These are phyloP conservation scores for Notospermus geniculatus DNA, from an alignment of 1,140 invertebrate genomes.

Conservation along the genomic window DNA sequence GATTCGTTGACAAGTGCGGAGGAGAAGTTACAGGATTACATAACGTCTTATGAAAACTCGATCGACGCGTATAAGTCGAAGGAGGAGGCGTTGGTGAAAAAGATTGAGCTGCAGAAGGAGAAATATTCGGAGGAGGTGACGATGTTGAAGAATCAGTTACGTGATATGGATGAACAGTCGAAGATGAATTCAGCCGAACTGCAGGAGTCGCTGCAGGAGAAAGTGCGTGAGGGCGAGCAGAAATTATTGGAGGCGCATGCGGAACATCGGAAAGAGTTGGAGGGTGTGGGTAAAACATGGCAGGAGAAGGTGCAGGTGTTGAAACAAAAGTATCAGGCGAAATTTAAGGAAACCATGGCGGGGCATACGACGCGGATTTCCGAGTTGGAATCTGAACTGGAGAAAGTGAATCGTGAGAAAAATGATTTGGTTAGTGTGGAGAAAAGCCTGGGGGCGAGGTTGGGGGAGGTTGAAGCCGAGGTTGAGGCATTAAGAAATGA, in stretches of 20 bases:
- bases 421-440: constrained; percentile 5
- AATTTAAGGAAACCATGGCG: constrained; percentile 38
- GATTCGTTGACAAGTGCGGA: constrained; percentile 41
- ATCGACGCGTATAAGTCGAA: neutral
- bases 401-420: constrained; percentile 16
- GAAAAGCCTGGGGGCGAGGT: no score
- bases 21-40: constrained; percentile 41
- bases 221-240: constrained; percentile 34
- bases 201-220: constrained; percentile 27
- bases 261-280: constrained; percentile 38
- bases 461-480: neutral
- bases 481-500: neutral
- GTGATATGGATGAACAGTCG: constrained; percentile 29
- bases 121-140: constrained; percentile 31
- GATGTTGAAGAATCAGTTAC: constrained; percentile 37
- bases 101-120: constrained; percentile 1
- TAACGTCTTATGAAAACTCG: constrained; percentile 36
- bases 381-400: constrained; percentile 17
- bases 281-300: constrained; percentile 35
- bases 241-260: constrained; percentile 33
- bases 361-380: constrained; percentile 27
- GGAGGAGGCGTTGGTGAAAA: neutral
- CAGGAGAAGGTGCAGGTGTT: constrained; percentile 41
- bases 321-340: constrained; percentile 41
- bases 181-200: constrained; percentile 29